phyloP scores from a whole-genome alignment of 1,140 invertebrate species.

The Temnothorax curvispinosus region DNA sequence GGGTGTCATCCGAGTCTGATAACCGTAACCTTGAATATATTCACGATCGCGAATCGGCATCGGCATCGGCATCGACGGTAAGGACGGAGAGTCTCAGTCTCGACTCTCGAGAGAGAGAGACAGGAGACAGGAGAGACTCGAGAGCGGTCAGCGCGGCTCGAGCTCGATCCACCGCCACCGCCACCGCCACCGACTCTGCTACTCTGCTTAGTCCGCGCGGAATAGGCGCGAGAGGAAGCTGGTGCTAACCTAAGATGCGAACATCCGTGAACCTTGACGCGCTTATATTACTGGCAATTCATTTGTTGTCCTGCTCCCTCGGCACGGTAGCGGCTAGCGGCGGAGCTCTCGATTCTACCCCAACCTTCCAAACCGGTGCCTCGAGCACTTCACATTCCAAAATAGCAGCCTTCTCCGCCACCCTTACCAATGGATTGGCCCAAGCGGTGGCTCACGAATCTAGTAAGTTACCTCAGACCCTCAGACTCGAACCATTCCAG shows the following conservation, averaged over 20 bases:
- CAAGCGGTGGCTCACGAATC: conserved; percentile 83
- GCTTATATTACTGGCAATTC: conserved; percentile 80
- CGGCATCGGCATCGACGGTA: conserved; percentile 55
- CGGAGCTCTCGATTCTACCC: conserved; percentile 80
- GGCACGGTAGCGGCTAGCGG: conserved; percentile 77
- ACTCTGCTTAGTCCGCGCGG: not conserved
- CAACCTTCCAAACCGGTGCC: conserved; percentile 76
- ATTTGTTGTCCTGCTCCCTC: conserved; percentile 79
- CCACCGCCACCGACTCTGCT: no score
- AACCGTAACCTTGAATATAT: conserved; percentile 73
- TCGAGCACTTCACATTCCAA: conserved; percentile 75
- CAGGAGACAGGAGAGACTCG: no score
- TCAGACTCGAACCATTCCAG: no score
- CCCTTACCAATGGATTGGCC: conserved; percentile 82
- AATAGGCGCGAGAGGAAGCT: conserved; percentile 65
- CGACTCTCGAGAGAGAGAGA: not conserved
- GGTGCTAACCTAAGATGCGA: conserved; percentile 84
- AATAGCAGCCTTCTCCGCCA: conserved; percentile 79
- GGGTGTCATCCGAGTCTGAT: conserved; percentile 51
- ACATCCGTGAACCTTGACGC: conserved; percentile 78
- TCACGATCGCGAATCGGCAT: conserved; percentile 56
- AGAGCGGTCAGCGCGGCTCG: no score
- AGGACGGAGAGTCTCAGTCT: conserved; percentile 42
- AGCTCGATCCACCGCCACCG: no score
- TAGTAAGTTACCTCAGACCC: conserved; percentile 67